Base-by-base conservation (phyloP, 1,140 invertebrate genomes). In the Saxidomus purpurata region DNA sequence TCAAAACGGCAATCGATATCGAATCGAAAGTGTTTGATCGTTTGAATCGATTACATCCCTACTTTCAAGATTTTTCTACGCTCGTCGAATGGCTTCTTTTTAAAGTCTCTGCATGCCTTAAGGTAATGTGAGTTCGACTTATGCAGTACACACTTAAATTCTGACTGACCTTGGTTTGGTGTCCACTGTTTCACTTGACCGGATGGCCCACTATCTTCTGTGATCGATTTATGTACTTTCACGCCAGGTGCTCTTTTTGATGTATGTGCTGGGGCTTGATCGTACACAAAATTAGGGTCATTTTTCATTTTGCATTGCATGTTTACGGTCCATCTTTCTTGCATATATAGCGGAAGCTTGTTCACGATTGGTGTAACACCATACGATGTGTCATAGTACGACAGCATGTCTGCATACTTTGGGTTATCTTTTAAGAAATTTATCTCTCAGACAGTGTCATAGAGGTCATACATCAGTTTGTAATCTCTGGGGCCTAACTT, bases 321-420 rank as follows among this genome's bases (percentile, higher is more conserved):
- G n/a, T 47, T 69, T 25, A n/a, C 43, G 19, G 69, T 87, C 89
- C 89, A 90, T 76, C 74, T 82, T 61, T 89, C 84, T 74, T 90
- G 89, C 25, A 90, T 22, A 59, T 59, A 9, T 6, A 36, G 36
- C 11, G 85, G 85, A 40, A 88, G 76, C 43, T 90, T 90, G 22
- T 17, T 28, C 0, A 90, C 89, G 28, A 87, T 63, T 6, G 89
- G 89, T 34, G 22, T 71, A 17, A 90, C 63, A 28, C 83, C 69
- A n/a, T 13, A n/a, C 13, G 85, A 87, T 17, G 74, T 63, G 36
- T 87, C 85, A 52, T 79, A 87, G 34, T 90, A 81, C 4, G 52
- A 25, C 11, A 90, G 79, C 47, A 61, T 28, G 19, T 6, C 15
- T 17, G 25, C 22, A 43, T 71, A 71, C 1, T 6, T 31, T 9